These are phyloP conservation scores for Poicephalus meyeri DNA, from an alignment of 2,113 vertebrate species.

Conservation along the genomic window DNA sequence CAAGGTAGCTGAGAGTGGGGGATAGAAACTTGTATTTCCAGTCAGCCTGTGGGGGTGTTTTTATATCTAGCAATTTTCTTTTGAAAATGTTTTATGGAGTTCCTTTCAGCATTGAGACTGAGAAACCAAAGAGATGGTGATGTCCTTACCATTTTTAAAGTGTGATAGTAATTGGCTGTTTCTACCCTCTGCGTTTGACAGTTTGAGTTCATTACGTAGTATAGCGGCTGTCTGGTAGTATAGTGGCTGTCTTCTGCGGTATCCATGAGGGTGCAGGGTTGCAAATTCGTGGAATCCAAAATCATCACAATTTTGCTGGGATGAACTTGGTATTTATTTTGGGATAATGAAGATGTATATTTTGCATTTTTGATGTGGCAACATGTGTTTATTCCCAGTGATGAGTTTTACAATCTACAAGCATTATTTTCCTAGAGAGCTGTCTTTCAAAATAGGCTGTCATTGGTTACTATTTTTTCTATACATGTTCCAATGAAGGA, in stretches of 20 bases:
- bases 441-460: neutral
- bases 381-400: neutral
- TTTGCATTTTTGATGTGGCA: neutral
- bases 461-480: neutral
- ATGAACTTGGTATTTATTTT: neutral
- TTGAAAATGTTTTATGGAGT: neutral
- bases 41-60: neutral
- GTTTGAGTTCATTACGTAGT: neutral
- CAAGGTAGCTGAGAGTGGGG: neutral
- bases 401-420: neutral
- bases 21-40: neutral
- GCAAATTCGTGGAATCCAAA: neutral
- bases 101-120: neutral
- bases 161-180: neutral
- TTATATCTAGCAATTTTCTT: neutral
- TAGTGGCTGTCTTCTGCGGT: neutral
- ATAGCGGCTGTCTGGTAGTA: neutral
- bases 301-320: neutral
- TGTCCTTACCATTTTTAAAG: neutral
- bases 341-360: neutral
- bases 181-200: neutral
- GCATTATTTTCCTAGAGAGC: neutral
- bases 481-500: neutral
- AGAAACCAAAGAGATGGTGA: neutral
- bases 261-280: neutral